phyloP scores from a whole-genome alignment of 2,888 invertebrate species.

The Apotomis betuletana region DNA sequence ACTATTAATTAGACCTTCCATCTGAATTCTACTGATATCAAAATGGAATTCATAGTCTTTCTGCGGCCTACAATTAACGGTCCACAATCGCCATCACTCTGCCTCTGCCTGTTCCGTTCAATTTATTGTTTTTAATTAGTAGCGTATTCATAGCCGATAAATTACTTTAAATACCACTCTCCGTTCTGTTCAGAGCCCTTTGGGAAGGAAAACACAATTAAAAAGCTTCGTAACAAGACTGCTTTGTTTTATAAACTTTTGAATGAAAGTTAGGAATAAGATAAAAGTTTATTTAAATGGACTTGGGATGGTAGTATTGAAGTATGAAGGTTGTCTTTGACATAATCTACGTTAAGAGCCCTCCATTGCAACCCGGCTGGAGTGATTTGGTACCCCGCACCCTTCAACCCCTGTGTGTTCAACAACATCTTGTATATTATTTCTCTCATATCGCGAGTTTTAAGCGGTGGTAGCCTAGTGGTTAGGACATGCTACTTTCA shows the following conservation, averaged over 20 bases:
- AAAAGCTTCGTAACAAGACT: slow-evolving; percentile 4
- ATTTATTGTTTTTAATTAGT: slow-evolving; percentile 19
- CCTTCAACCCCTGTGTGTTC: too few relatives aligned
- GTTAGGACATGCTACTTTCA: too few relatives aligned
- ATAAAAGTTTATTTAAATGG: background rate
- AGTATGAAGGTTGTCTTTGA: too few relatives aligned
- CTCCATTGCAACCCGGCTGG: too few relatives aligned
- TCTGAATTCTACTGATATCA: too few relatives aligned
- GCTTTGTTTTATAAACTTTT: slow-evolving; percentile 8
- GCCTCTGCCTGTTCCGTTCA: background rate
- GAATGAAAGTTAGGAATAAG: background rate
- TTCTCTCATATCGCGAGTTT: too few relatives aligned
- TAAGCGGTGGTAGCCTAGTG: too few relatives aligned
- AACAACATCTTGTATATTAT: too few relatives aligned
- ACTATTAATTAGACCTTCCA: too few relatives aligned
- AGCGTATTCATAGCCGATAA: slow-evolving; percentile 1
- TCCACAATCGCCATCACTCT: background rate
- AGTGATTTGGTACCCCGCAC: too few relatives aligned
- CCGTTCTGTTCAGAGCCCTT: background rate
- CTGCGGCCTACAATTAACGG: background rate
- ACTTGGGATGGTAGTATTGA: background rate
- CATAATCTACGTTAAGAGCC: too few relatives aligned
- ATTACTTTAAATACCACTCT: slow-evolving; percentile 9
- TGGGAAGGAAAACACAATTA: slow-evolving; percentile 11
- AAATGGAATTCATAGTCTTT: background rate